phyloP scores from a whole-genome alignment of 1,140 invertebrate genomes.

The Ericerus pela region DNA sequence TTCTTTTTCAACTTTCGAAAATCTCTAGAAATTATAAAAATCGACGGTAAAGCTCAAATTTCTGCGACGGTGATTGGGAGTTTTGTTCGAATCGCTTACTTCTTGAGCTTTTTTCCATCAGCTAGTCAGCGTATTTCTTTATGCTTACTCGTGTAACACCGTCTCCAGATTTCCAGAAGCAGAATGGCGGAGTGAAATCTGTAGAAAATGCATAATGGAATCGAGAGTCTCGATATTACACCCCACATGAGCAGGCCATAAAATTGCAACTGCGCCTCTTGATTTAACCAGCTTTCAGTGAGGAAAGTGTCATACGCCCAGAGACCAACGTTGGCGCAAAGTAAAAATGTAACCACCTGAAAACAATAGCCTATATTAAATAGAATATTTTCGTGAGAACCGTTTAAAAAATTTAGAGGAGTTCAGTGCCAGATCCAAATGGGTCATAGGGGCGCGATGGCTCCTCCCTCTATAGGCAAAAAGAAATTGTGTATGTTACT shows the following conservation, averaged over 20 bases:
- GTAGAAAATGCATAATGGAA: conserved; percentile 51
- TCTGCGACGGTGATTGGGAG: too few species aligned
- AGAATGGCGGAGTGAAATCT: conserved; percentile 54
- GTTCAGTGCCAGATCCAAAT: too few species aligned
- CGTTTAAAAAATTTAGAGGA: too few species aligned
- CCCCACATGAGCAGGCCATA: conserved; percentile 52
- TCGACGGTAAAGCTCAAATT: too few species aligned
- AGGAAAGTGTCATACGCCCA: conserved; percentile 56
- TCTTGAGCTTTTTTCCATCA: not conserved
- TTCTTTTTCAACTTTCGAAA: too few species aligned
- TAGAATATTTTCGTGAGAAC: not conserved
- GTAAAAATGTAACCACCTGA: conserved; percentile 47
- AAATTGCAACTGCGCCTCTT: conserved; percentile 42
- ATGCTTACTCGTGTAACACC: not conserved
- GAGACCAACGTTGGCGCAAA: conserved; percentile 49
- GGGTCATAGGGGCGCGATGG: too few species aligned
- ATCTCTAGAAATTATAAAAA: too few species aligned
- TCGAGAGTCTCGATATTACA: conserved; percentile 43
- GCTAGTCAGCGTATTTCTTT: conserved; percentile 8
- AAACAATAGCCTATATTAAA: too few species aligned
- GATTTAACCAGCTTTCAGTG: conserved; percentile 42
- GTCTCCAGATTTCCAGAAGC: conserved; percentile 48
- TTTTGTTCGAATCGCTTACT: too few species aligned
- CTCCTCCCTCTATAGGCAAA: not conserved
- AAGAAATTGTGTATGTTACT: too few species aligned